Conservation (phyloP, 1,140 invertebrate species). For the Cotesia chilonis region DNA sequence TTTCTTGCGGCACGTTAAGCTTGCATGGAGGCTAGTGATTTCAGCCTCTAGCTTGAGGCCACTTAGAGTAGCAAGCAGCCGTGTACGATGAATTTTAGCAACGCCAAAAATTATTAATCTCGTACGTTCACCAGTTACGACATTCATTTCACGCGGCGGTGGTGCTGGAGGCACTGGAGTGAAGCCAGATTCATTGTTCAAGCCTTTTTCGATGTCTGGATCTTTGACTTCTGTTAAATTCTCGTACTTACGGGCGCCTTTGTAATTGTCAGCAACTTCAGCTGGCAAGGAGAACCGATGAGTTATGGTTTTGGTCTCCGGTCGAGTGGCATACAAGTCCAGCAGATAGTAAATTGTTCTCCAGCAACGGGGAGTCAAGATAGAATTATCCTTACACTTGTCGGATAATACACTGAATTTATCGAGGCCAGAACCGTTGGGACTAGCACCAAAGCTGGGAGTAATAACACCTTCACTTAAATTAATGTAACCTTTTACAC, state of each 20-base stretch:
- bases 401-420: conserved; percentile 66
- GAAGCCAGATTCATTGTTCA: conserved; percentile 58
- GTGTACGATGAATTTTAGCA: conserved; percentile 87
- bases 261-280: conserved; percentile 57
- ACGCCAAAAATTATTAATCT: conserved; percentile 84
- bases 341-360: conserved; percentile 92
- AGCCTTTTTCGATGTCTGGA: conserved; percentile 62
- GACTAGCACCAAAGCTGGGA: conserved; percentile 73
- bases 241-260: conserved; percentile 55
- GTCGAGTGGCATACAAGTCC: conserved; percentile 92
- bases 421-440: conserved; percentile 69
- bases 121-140: conserved; percentile 66
- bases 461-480: conserved; percentile 76
- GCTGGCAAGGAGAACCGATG: conserved; percentile 66
- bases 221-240: conserved; percentile 55
- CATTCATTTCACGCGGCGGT: conserved; percentile 53
- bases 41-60: conserved; percentile 92
- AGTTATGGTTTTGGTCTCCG: conserved; percentile 90
- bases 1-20: conserved; percentile 81
- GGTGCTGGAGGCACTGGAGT: conserved; percentile 66
- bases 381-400: conserved; percentile 61
- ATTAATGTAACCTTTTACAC: conserved; percentile 80
- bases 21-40: conserved; percentile 83
- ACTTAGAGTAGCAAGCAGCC: conserved; percentile 88
- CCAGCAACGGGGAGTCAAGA: conserved; percentile 85